Evolutionary conservation across 2,797 vertebrate species (phyloP), one percentile per base, ranked within the genome.

Genomic region (Hippoglossus hippoglossus): DNA sequence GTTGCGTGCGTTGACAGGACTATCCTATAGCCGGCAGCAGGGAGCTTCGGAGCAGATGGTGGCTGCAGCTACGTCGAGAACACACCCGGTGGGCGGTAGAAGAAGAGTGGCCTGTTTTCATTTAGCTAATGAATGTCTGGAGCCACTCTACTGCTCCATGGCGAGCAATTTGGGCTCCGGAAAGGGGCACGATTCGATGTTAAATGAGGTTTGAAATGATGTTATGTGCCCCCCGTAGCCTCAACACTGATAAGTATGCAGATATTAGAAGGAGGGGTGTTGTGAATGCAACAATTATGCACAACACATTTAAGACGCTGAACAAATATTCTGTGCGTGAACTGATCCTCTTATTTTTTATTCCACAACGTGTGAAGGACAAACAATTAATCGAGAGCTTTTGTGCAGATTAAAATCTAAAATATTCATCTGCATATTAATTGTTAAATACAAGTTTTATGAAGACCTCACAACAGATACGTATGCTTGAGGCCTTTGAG

Each of bases 51-150:
- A 94, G 91, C 94, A 95, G 94, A 95, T 95, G 94, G 95, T 71
- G 55, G 67, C 74, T 65, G 87, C 80, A 41, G 89, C 82, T 80
- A 84, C 71, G 77, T 74, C 59, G 76, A 81, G 86, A 90, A 81
- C 41, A 59, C n/a, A 57, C 91, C 90, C 84, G 31, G 92, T 87
- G 88, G 90, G 94, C 80, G 87, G 88, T 83, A 82, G 90, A 88
- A 86, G 88, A 87, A 87, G 90, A 93, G 92, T 91, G 92, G 90
- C 92, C 93, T 92, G 92, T 94, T 95, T 95, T 94, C 92, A 95
- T 95, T 94, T 95, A 89, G 92, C 89, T 94, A 95, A 95, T 95
- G 94, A 95, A 94, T 93, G 94, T 94, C 92, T 93, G 91, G 91
- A 93, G 93, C 77, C 81, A 87, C 87, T 92, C 80, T 81, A 84